These are phyloP conservation scores for Cephalotes varians DNA, from an alignment of 2,888 invertebrate species.

Conservation along the genomic window DNA sequence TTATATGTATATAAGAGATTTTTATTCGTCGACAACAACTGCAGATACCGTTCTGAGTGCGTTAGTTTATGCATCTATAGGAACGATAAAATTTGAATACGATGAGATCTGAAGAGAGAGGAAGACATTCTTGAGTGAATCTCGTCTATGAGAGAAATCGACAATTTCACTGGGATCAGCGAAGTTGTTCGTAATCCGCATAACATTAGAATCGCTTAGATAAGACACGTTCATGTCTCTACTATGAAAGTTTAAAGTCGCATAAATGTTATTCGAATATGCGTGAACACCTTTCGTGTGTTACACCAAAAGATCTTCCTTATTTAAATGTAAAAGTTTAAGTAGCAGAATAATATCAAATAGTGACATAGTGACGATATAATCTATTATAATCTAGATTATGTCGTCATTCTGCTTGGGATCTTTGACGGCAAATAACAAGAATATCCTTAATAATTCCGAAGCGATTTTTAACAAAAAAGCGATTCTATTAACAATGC, in stretches of 20 bases:
- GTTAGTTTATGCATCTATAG: slow-evolving; percentile 14
- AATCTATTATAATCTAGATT: no score
- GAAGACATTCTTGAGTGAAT: slow-evolving; percentile 32
- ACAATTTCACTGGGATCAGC: background rate
- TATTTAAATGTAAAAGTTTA: background rate
- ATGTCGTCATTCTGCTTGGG: background rate
- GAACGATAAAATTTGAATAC: slow-evolving; percentile 1
- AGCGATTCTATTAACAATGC: background rate
- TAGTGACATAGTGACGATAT: background rate
- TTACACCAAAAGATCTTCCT: background rate
- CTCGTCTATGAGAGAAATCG: background rate
- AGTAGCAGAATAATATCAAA: background rate
- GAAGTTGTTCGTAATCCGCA: background rate
- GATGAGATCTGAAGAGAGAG: background rate
- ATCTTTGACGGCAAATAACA: background rate
- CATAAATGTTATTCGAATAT: background rate
- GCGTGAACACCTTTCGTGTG: background rate
- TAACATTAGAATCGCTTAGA: background rate
- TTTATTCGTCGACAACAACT: background rate
- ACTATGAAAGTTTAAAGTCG: background rate
- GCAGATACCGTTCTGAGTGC: background rate
- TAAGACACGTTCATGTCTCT: background rate
- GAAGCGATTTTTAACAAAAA: background rate
- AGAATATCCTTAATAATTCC: background rate
- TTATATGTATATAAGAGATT: background rate